phyloP scores from a whole-genome alignment of 2,797 vertebrate genomes.

The Oreortyx pictus region DNA sequence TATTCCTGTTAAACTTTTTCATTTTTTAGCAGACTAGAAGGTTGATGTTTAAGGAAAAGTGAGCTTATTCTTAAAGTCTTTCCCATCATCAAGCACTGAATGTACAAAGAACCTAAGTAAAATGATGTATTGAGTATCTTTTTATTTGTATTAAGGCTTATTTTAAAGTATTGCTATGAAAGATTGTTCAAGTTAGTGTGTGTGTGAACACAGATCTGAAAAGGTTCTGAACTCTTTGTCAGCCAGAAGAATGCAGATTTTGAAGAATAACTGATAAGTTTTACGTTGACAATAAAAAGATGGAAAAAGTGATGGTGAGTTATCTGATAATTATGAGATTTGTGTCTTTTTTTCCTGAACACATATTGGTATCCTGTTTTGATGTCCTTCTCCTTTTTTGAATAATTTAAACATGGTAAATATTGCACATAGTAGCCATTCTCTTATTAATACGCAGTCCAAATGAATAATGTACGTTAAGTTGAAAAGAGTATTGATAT shows the following conservation, averaged over 20 bases:
- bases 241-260: not conserved
- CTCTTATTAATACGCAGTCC: not conserved
- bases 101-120: not conserved
- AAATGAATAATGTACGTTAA: not conserved
- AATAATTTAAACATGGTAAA: not conserved
- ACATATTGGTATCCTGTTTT: not conserved
- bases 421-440: not conserved
- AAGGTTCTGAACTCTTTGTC: not conserved
- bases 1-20: not conserved
- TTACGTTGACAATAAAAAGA: not conserved
- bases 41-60: not conserved
- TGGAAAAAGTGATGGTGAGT: not conserved
- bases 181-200: not conserved
- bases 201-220: not conserved
- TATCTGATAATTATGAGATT: not conserved
- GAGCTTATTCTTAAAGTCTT: not conserved
- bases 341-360: not conserved
- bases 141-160: not conserved
- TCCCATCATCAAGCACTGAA: not conserved
- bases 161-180: not conserved
- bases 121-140: not conserved
- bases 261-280: not conserved
- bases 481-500: not conserved
- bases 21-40: not conserved
- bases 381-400: not conserved